phyloP scores from a whole-genome alignment of 2,113 vertebrate genomes.

The Ciconia boyciana region DNA sequence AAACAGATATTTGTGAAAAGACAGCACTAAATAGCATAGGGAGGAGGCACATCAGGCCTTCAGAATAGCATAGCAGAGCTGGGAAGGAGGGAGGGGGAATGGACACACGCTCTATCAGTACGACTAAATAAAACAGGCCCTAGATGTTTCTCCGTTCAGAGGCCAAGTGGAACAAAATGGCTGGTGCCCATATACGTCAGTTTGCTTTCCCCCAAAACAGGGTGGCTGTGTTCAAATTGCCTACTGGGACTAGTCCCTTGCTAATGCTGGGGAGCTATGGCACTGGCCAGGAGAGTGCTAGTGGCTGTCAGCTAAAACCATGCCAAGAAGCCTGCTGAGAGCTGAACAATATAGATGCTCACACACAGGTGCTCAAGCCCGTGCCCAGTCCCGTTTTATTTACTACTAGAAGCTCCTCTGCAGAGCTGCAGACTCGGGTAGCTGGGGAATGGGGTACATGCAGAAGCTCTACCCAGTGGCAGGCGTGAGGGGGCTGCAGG shows the following conservation, averaged over 20 bases:
- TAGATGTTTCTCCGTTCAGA: neutral
- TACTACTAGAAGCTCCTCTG: neutral
- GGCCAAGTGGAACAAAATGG: neutral
- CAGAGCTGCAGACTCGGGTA: neutral
- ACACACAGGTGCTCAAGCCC: neutral
- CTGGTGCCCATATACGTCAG: neutral
- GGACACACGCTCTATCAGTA: neutral
- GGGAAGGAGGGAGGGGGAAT: neutral
- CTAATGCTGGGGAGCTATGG: neutral
- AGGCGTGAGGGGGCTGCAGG: neutral
- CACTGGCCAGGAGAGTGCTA: neutral
- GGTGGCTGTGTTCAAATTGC: neutral
- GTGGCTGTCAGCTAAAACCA: neutral
- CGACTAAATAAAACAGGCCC: neutral
- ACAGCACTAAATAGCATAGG: neutral
- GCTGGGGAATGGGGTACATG: neutral
- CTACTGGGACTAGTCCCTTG: neutral
- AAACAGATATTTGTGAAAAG: conserved; percentile 40
- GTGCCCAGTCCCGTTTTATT: neutral
- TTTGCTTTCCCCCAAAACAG: neutral
- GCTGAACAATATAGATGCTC: neutral
- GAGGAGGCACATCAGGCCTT: neutral
- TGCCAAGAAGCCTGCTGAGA: neutral
- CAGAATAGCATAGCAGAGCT: neutral
- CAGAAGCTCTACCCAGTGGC: neutral